These are phyloP conservation scores for Dipus sagitta DNA, from an alignment of 2,797 vertebrate species.

Conservation along the genomic window DNA sequence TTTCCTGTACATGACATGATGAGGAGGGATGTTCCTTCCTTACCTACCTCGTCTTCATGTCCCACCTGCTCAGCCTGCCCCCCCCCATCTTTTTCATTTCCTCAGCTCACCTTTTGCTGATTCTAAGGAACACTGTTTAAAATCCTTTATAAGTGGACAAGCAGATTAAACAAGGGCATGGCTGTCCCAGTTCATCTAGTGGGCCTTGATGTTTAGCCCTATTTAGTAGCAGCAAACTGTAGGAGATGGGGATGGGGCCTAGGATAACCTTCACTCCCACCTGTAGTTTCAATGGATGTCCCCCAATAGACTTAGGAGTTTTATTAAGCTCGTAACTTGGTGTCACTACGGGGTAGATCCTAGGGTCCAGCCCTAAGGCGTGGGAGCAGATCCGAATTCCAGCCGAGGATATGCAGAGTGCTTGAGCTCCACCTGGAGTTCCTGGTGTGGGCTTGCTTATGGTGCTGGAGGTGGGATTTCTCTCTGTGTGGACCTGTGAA, in stretches of 20 bases:
- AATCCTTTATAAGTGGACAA: neutral
- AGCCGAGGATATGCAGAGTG: too few species aligned
- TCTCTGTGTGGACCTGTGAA: too few species aligned
- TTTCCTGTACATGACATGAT: neutral
- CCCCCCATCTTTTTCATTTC: neutral
- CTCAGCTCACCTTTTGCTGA: neutral
- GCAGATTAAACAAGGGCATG: neutral
- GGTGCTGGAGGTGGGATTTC: too few species aligned
- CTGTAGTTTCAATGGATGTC: too few species aligned
- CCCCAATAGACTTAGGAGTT: too few species aligned
- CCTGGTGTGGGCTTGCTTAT: too few species aligned
- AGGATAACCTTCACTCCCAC: too few species aligned
- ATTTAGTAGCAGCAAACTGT: neutral
- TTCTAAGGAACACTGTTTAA: neutral
- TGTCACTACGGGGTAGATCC: too few species aligned
- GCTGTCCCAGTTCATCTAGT: neutral
- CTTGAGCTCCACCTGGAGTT: too few species aligned
- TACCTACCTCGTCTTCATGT: neutral
- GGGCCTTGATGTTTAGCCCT: rapidly evolving
- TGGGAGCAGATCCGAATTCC: too few species aligned
- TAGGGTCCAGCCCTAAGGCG: too few species aligned
- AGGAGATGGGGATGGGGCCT: neutral
- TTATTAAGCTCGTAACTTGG: too few species aligned
- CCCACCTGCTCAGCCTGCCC: neutral
- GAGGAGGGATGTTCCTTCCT: neutral